These are phyloP conservation scores for Alligator mississippiensis DNA, from an alignment of 2,113 vertebrate genomes.

Conservation along the genomic window DNA sequence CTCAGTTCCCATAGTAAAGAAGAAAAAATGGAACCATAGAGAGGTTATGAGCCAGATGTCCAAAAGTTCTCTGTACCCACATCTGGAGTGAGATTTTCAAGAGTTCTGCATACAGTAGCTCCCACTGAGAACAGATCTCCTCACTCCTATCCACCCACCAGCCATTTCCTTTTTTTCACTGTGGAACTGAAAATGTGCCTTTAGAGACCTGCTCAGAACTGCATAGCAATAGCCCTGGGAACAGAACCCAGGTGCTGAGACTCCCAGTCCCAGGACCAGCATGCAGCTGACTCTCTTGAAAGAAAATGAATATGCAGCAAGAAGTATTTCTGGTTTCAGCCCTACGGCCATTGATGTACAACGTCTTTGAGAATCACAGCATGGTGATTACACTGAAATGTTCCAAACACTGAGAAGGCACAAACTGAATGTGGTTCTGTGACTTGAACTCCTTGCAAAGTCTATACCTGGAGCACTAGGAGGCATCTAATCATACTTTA, in stretches of 20 bases:
- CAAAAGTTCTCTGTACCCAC: not conserved
- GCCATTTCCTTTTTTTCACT: not conserved
- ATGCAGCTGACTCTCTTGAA: too few relatives aligned
- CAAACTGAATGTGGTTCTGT: not conserved
- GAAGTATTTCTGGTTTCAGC: too few relatives aligned
- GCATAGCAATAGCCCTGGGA: too few relatives aligned
- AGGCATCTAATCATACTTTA: not conserved
- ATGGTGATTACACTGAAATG: not conserved
- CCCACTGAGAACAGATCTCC: not conserved
- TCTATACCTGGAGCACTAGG: not conserved
- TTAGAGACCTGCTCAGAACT: too few relatives aligned
- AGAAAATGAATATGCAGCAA: too few relatives aligned
- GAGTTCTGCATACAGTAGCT: not conserved
- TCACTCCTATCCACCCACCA: not conserved
- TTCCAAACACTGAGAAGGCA: not conserved
- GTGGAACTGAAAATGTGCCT: too few relatives aligned
- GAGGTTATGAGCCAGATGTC: not conserved
- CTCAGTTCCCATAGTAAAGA: not conserved
- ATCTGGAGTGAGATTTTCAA: not conserved
- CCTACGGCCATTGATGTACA: too few relatives aligned
- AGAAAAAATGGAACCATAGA: not conserved
- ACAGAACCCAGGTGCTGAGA: too few relatives aligned
- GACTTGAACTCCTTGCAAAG: not conserved
- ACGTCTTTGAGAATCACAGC: too few relatives aligned
- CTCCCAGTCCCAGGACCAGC: too few relatives aligned